Percentiles rank a stretch among this genome's conserved stretches.
Evolutionary conservation across 2,797 vertebrate genomes (phyloP).

Genomic region (Rhynchotus rufescens): DNA sequence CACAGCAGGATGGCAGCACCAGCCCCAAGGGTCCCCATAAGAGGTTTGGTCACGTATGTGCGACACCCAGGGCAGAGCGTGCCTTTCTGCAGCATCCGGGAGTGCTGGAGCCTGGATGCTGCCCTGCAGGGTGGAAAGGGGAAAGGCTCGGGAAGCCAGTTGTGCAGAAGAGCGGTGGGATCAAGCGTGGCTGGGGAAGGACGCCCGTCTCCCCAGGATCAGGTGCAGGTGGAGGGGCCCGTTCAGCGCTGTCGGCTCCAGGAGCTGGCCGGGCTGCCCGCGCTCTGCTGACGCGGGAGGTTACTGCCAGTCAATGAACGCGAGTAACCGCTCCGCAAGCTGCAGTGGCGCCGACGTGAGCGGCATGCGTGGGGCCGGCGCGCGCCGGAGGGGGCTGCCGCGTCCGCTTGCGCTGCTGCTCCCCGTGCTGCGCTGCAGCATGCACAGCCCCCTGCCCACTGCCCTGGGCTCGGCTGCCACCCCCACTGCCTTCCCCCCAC

Average conservation of each 20-base stretch:
- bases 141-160: background rate
- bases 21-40: rapidly evolving
- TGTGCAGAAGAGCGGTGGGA: background rate
- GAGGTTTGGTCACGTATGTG: background rate
- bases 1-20: background rate
- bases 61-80: background rate
- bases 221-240: background rate
- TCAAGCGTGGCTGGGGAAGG: rapidly evolving
- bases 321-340: slow-evolving; percentile 71
- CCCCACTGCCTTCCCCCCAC: background rate
- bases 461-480: background rate
- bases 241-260: background rate
- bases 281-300: slow-evolving; percentile 13
- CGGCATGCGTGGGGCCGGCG: slow-evolving; percentile 30
- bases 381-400: background rate
- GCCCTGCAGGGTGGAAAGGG: background rate
- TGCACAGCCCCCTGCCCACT: background rate
- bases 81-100: background rate
- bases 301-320: slow-evolving; percentile 78
- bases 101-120: background rate
- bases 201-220: rapidly evolving
- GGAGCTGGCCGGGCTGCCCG: background rate
- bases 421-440: background rate
- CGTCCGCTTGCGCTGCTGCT: background rate
- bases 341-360: slow-evolving; percentile 64